Evolutionary conservation across 1,140 invertebrate species (phyloP), one percentile per base, ranked within the genome.

Genomic region (Tachypleus tridentatus): DNA sequence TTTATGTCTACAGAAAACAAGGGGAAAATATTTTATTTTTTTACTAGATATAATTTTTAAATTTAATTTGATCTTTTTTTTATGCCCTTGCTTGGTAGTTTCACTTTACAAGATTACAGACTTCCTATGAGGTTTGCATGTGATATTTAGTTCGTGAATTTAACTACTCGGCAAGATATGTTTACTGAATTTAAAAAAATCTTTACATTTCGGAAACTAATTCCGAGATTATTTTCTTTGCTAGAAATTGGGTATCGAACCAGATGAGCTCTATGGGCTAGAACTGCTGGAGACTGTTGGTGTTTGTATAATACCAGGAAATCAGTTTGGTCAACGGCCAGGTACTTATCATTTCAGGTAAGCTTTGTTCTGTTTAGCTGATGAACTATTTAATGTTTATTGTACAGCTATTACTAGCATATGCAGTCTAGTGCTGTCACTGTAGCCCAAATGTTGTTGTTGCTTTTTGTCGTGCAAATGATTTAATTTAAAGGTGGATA

Each of bases 251-350:
- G 49, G 62, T 48, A 53, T 56, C 49, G 77, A 82, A 49, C 87
- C 97, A 6, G 96, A 98, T 76, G 87, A 86, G 0, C 95, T 93
- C 76, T 99, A 98, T 76, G 94, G 93, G 51, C 96, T 93, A 79
- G 83, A 90, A 72, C 77, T 99, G 47, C 81, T 99, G 2, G 96
- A 99, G 79, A 82, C 86, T 56, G 95, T 91, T 10, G 94, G 91
- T 71, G 81, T 88, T 64, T 87, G 85, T 76, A 85, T 94, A 57
- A 90, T 97, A 7, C 87, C 96, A 51, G 96, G 95, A 29, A 87
- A 86, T 67, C 95, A 96, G 8, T 98, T 99, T 77, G 94, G 95
- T 0, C 97, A 99, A 78, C 80, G 80, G 71, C 86, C 89, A 8
- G 93, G 91, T 58, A 99, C 96, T 0, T 95, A 86, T 78, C 96